Evolutionary conservation across 1,140 invertebrate genomes (phyloP), one percentile per base, ranked within the genome.

Genomic region (Lerema accius): DNA sequence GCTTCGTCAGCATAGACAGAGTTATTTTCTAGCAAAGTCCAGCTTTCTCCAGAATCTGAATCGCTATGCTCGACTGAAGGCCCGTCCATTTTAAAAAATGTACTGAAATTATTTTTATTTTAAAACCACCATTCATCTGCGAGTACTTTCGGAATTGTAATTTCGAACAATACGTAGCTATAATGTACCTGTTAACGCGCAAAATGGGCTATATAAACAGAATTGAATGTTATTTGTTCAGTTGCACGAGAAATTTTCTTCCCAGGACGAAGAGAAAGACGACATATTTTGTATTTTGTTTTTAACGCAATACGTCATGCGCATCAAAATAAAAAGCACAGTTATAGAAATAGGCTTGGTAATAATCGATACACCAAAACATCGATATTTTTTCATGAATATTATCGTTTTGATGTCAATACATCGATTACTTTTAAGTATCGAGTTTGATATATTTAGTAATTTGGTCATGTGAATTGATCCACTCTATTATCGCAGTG

Each of bases 31-130:
- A 89, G 61, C 42, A 89, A 59, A 35, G 85, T 88, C 86, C 86
- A 89, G 73, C 86, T 89, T 19, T 89, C 86, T 28, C 86, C 84
- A 19, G 86, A 89, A 65, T 89, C 86, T 11, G 86, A 89, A 74
- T 89, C 86, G 60, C 86, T 89, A 51, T 85, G 84, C 26, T 89
- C 86, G 15, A 76, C 37, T 46, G 63, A 66, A 60, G 75, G 70
- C 46, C 73, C 76, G 63, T 89, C 86, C 85, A 89, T 89, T 74
- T 75, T 73, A 14, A 13, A n/a, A 28, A 49, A 26, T 48, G 37
- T 40, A 11, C 35, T 40, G 63, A 56, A 56, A 28, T 55, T 23
- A 42, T 58, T 17, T 4, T 40, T 43, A n/a, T 40, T 61, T 26
- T 58, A 45, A 40, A 58, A 43, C 40, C 17, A 23, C 19, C 9